These are phyloP conservation scores for Brachionus angularis DNA, from an alignment of 1,140 invertebrate species.

Conservation along the genomic window DNA sequence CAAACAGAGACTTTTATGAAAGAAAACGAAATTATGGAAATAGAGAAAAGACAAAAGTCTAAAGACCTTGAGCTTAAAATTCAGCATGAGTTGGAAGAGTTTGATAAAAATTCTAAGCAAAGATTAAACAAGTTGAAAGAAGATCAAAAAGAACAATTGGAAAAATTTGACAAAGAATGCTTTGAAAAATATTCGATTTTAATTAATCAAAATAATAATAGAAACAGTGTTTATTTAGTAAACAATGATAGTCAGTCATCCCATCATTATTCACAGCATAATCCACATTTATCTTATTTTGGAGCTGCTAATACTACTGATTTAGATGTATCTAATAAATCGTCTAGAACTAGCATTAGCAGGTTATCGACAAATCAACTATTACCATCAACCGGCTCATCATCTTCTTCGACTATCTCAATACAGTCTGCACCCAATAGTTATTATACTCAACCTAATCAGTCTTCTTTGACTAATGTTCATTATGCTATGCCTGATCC, in stretches of 20 bases:
- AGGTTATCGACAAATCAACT: neutral
- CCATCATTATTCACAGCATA: too few species aligned
- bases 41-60: slow-evolving; percentile 10
- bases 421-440: too few species aligned
- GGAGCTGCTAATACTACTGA: neutral
- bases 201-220: slow-evolving; percentile 19
- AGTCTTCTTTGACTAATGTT: neutral
- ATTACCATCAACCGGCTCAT: neutral
- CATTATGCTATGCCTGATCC: neutral
- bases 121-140: neutral
- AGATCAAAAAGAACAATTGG: neutral
- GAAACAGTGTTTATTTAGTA: neutral
- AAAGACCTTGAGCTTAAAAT: slow-evolving; percentile 11
- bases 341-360: neutral
- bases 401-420: neutral
- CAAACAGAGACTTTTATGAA: slow-evolving; percentile 1
- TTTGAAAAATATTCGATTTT: slow-evolving; percentile 39
- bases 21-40: slow-evolving; percentile 13
- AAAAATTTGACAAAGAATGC: slow-evolving; percentile 39
- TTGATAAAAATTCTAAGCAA: neutral
- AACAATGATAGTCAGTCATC: neutral
- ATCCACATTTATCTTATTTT: too few species aligned
- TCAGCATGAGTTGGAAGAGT: slow-evolving; percentile 4
- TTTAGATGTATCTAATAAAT: neutral
- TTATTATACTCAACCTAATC: neutral